Base-by-base conservation (phyloP, 2,888 invertebrate species). In the Lasioglossum oenotherae region DNA sequence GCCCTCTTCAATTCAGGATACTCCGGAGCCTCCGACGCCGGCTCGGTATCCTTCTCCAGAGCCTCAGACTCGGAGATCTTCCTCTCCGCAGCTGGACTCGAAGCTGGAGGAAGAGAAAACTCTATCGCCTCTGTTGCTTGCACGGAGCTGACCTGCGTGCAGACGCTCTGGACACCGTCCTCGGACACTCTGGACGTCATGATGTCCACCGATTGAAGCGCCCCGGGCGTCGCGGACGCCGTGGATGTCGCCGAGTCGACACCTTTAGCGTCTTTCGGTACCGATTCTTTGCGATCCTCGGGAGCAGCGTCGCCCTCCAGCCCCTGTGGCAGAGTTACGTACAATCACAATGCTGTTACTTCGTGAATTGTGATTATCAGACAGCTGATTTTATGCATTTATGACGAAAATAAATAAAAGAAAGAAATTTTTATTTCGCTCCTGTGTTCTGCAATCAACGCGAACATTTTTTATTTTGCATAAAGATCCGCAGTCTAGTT, bases 61-160 rank as follows among this genome's bases (percentile, higher is more conserved):
- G 38, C 23, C 16, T 75, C 78, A 31, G 46, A 19, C 23, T 53
- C 81, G 0, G 67, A 49, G 31, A 23, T 14, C 14, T 69, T 72
- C 8, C 8, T 35, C 4, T 81, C 82, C 0, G 64, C 19, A 0
- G n/a, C n/a, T n/a, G 57, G n/a, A 57, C 57, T 57, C n/a, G 57
- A n/a, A 4, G 23, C 10, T 10, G 67, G 8, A 23, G 27, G 31
- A 19, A 19, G 0, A 41, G 3, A n/a, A 12, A 0, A 0, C 1
- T 27, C 57, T 1, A 87, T 84, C 1, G 53, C 27, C 14, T 86
- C 89, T 57, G 76, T 53, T 3, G 74, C 35, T 27, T 72, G 85
- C 16, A 87, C 80, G 38, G 96, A 96, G 41, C 96, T 96, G 16
- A 96, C 96, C 93, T 96, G 96, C 6, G 96, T 96, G 85, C 96